Conservation (phyloP, 2,797 vertebrate species). For the Epinephelus coioides region DNA sequence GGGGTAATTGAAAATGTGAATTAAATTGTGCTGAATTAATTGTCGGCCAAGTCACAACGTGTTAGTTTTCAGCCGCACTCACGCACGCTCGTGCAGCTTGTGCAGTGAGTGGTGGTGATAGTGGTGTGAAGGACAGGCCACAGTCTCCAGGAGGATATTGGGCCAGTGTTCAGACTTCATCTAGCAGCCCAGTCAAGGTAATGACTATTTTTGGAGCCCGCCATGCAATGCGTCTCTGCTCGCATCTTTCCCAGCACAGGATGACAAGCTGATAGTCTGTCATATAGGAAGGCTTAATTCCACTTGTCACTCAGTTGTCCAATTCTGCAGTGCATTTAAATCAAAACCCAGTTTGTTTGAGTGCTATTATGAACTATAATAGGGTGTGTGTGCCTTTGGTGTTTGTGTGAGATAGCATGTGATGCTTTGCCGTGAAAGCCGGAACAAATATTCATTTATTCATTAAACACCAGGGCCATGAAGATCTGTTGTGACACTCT, state of each 20-base stretch:
- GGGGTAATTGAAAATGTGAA: conserved; percentile 62
- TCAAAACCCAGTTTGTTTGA: conserved; percentile 75
- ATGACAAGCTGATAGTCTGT: conserved; percentile 77
- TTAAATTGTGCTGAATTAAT: conserved; percentile 62
- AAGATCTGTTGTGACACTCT: conserved; percentile 83
- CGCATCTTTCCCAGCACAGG: conserved; percentile 53
- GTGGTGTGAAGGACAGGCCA: conserved; percentile 81
- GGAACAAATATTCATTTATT: conserved; percentile 90
- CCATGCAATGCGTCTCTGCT: conserved; percentile 47
- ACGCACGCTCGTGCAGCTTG: not conserved
- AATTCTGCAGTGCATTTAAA: conserved; percentile 76
- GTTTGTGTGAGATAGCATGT: conserved; percentile 25
- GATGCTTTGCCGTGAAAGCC: conserved; percentile 74
- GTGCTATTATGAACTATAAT: conserved; percentile 75
- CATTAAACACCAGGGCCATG: conserved; percentile 84
- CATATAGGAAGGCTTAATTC: conserved; percentile 75
- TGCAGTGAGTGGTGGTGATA: conserved; percentile 49
- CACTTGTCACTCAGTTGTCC: conserved; percentile 78
- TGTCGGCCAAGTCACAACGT: conserved; percentile 43
- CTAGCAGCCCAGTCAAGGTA: conserved; percentile 77
- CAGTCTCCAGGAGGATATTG: conserved; percentile 82
- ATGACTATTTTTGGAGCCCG: conserved; percentile 79
- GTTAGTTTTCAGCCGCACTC: conserved; percentile 30
- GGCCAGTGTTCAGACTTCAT: conserved; percentile 75
- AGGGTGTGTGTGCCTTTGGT: conserved; percentile 32